Percentiles rank a stretch among this genome's conserved stretches.
Evolutionary conservation across 2,113 vertebrate genomes (phyloP).

Genomic region (Hemichromis elongatus): DNA sequence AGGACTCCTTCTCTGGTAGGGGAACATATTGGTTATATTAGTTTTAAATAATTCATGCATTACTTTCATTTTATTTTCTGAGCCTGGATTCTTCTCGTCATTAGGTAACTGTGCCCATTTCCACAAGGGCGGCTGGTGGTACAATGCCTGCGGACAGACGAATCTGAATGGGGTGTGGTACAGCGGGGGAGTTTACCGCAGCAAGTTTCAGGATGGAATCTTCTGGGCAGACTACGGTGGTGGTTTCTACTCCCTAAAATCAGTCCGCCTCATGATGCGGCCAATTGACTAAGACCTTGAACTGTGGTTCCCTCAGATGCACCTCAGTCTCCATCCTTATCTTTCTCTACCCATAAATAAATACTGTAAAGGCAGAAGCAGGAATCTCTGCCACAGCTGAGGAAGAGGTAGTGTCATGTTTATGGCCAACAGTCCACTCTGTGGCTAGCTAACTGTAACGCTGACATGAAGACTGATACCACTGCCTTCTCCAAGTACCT

Average conservation of each 20-base stretch:
- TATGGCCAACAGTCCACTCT: background rate
- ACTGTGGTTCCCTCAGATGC: background rate
- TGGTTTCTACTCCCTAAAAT: conserved; percentile 92
- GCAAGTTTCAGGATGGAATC: conserved; percentile 96
- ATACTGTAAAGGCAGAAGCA: conserved; percentile 6
- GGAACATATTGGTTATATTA: background rate
- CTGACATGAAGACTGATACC: conserved; percentile 10
- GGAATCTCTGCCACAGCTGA: background rate
- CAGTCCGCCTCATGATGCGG: conserved; percentile 92
- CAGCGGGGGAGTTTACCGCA: conserved; percentile 93
- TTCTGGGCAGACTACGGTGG: conserved; percentile 98
- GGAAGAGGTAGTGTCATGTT: background rate
- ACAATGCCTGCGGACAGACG: conserved; percentile 94
- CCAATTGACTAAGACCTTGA: conserved; percentile 81
- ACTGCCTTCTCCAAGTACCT: background rate
- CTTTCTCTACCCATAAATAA: background rate
- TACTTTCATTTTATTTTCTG: background rate
- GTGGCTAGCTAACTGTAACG: background rate
- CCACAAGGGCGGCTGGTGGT: conserved; percentile 99
- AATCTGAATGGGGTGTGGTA: conserved; percentile 98
- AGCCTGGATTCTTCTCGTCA: background rate
- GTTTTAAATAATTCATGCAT: background rate
- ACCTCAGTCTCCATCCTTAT: background rate
- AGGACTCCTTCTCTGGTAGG: conserved; percentile 90
- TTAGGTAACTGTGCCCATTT: conserved; percentile 97